Conservation (phyloP, 2,888 invertebrate genomes). For the Drosophila quasianomalipes region DNA sequence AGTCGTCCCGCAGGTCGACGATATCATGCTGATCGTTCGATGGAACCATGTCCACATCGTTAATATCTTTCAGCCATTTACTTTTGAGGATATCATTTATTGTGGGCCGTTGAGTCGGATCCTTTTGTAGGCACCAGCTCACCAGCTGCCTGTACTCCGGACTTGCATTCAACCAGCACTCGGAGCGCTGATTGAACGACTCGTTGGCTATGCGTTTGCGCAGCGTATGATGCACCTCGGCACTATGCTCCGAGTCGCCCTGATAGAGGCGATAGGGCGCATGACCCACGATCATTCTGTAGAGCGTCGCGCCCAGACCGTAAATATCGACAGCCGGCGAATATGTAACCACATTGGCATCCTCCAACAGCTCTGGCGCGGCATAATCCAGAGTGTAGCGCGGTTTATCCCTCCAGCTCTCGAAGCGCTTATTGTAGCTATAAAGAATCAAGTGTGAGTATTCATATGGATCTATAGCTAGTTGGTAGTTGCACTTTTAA, state of each 20-base stretch:
- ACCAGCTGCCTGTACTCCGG: constrained; percentile 70
- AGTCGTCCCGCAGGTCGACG: constrained; percentile 64
- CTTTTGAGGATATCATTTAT: constrained; percentile 83
- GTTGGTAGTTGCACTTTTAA: not conserved
- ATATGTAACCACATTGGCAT: constrained; percentile 87
- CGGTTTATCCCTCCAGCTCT: constrained; percentile 87
- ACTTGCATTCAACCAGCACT: constrained; percentile 76
- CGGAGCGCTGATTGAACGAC: constrained; percentile 69
- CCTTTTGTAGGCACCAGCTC: constrained; percentile 72
- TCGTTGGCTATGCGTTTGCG: constrained; percentile 78
- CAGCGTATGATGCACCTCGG: constrained; percentile 56
- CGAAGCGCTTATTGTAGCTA: constrained; percentile 69
- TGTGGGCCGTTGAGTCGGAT: constrained; percentile 73
- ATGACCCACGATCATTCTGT: constrained; percentile 91
- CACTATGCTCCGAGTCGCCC: constrained; percentile 54
- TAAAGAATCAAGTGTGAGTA: not conserved
- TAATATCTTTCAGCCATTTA: constrained; percentile 84
- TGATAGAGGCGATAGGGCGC: constrained; percentile 90
- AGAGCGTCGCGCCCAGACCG: constrained; percentile 96
- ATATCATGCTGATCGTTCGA: constrained; percentile 34
- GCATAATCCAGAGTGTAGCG: constrained; percentile 96
- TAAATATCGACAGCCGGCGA: constrained; percentile 97
- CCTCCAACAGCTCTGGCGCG: constrained; percentile 94
- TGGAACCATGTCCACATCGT: constrained; percentile 47
- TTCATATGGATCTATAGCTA: not conserved